Conservation (phyloP, 2,888 invertebrate species). For the Caenorhabditis plicata region DNA sequence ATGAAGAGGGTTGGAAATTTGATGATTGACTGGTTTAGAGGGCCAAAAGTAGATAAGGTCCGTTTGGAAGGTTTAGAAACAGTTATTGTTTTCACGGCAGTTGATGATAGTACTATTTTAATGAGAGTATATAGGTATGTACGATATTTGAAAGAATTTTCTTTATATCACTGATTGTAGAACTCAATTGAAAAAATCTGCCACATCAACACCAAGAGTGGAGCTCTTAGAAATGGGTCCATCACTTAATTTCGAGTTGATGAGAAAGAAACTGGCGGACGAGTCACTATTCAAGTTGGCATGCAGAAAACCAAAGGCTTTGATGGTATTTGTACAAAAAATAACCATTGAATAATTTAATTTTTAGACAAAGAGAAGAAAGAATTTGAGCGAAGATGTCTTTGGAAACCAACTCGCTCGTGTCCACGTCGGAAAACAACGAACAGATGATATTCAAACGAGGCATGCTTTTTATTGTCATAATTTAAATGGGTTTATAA, state of each 20-base stretch:
- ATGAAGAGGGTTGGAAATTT: slow-evolving; percentile 83
- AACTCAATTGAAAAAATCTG: slow-evolving; percentile 85
- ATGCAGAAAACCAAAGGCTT: slow-evolving; percentile 44
- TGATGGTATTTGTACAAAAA: slow-evolving; percentile 24
- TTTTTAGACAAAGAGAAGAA: slow-evolving; percentile 77
- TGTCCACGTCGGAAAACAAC: slow-evolving; percentile 88
- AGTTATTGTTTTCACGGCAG: slow-evolving; percentile 84
- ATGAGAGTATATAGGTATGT: slow-evolving; percentile 74
- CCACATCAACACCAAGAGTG: slow-evolving; percentile 81
- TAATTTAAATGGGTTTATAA: background rate
- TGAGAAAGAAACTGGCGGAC: slow-evolving; percentile 85
- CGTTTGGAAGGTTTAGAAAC: slow-evolving; percentile 91
- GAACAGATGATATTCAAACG: slow-evolving; percentile 81
- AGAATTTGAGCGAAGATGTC: slow-evolving; percentile 82
- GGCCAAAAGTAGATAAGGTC: slow-evolving; percentile 79
- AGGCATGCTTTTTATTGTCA: slow-evolving; percentile 71
- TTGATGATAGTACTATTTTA: slow-evolving; percentile 76
- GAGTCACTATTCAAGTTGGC: slow-evolving; percentile 75
- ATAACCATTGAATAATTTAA: background rate
- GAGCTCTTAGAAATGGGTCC: slow-evolving; percentile 94
- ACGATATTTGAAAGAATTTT: slow-evolving; percentile 20
- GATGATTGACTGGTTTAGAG: slow-evolving; percentile 85
- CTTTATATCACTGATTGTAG: slow-evolving; percentile 69
- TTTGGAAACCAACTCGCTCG: slow-evolving; percentile 85
- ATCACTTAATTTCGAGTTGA: slow-evolving; percentile 78